Conservation (phyloP, 1,140 invertebrate genomes). For the Pseudomyrmex flavicornis region DNA sequence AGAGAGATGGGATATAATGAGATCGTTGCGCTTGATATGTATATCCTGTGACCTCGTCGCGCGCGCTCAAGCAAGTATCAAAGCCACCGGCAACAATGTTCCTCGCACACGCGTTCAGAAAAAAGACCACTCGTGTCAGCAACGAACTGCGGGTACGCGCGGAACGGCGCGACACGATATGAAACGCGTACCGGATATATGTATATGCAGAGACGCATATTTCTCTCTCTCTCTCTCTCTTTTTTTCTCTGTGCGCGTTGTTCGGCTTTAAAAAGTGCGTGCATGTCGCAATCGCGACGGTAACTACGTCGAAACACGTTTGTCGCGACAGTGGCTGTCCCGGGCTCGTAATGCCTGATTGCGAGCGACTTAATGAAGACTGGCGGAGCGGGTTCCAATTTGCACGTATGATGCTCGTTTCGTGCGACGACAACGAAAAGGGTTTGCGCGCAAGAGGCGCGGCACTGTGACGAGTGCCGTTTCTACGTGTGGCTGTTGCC, state of each 20-base stretch:
- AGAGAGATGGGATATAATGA: constrained; percentile 52
- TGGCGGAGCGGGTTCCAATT: constrained; percentile 70
- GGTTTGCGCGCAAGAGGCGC: constrained; percentile 2
- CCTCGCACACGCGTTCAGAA: background rate
- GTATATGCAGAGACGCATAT: background rate
- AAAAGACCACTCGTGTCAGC: background rate
- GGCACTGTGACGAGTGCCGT: constrained; percentile 4
- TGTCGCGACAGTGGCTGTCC: constrained; percentile 10
- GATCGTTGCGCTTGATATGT: constrained; percentile 58
- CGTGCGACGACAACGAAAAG: constrained; percentile 16
- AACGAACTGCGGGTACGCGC: background rate
- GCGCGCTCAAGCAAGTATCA: constrained; percentile 19
- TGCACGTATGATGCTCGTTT: constrained; percentile 73
- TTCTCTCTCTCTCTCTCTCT: background rate
- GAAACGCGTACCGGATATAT: constrained; percentile 1
- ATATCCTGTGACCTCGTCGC: background rate
- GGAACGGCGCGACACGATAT: background rate
- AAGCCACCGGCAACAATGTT: background rate
- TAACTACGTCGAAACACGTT: background rate
- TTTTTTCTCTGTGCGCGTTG: constrained; percentile 3
- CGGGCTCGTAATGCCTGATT: constrained; percentile 62
- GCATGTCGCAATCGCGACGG: constrained; percentile 27
- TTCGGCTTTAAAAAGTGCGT: constrained; percentile 40
- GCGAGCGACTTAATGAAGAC: constrained; percentile 75
- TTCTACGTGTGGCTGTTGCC: background rate